A percentile compares a stretch with the other conserved stretches of the same genome.
Evolutionary conservation across 2,113 vertebrate genomes (phyloP).

Genomic region (Mastomys natalensis): DNA sequence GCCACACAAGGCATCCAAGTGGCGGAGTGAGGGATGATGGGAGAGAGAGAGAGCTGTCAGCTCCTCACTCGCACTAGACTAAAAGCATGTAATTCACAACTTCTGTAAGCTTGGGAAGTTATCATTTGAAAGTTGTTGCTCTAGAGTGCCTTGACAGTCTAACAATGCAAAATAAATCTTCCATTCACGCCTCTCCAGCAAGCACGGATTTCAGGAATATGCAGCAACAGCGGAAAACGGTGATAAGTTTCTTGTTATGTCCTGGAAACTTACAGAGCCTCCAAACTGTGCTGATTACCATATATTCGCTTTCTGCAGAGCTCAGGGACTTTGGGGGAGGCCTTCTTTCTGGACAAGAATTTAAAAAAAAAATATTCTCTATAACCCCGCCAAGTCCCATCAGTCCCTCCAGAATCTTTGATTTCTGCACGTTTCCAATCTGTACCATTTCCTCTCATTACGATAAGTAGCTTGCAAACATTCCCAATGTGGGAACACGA

Average conservation of each 20-base stretch:
- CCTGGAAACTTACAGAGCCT: conserved; percentile 77
- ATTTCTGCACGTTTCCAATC: conserved; percentile 64
- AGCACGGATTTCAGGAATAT: conserved; percentile 82
- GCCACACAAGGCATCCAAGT: fast-evolving
- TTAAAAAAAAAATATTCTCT: conserved; percentile 53
- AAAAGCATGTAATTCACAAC: conserved; percentile 84
- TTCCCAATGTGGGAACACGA: conserved; percentile 14
- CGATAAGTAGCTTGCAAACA: conserved; percentile 21
- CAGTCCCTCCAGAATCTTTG: neutral
- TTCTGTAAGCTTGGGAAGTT: conserved; percentile 81
- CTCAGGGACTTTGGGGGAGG: conserved; percentile 61
- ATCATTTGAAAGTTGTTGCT: conserved; percentile 86
- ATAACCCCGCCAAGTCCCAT: neutral
- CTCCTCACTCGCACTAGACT: conserved; percentile 38
- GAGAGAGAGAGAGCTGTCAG: conserved; percentile 63
- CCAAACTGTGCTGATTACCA: conserved; percentile 80
- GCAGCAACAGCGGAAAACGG: conserved; percentile 83
- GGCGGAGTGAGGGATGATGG: conserved; percentile 6
- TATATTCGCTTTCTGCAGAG: conserved; percentile 82
- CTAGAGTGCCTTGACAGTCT: conserved; percentile 85
- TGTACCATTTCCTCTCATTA: neutral
- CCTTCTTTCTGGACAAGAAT: conserved; percentile 59
- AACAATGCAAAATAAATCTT: conserved; percentile 89
- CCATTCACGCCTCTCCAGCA: conserved; percentile 84
- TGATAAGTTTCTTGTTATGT: conserved; percentile 83